Evolutionary conservation across 2,797 vertebrate genomes (phyloP).

Genomic region (Trichosurus vulpecula): DNA sequence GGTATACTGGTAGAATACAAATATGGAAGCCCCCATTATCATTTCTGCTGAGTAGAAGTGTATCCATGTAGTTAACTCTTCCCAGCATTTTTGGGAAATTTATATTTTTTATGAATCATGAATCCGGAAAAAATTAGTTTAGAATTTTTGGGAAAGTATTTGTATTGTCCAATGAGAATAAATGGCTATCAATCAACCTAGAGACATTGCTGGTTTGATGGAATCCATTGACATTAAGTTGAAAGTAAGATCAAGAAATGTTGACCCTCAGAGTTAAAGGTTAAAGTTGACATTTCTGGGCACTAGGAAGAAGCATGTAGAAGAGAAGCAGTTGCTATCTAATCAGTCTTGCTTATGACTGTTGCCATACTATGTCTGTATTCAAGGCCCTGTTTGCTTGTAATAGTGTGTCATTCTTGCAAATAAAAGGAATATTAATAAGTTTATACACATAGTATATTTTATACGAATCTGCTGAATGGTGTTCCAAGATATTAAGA

Average conservation of each 20-base stretch:
- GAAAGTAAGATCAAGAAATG: not conserved
- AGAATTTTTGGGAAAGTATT: not conserved
- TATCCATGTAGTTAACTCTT: not conserved
- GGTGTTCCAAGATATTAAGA: not conserved
- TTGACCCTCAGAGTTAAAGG: not conserved
- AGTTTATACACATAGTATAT: not conserved
- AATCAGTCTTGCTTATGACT: not conserved
- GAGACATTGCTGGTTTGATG: not conserved
- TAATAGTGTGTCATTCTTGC: not conserved
- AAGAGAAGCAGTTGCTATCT: not conserved
- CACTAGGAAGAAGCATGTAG: not conserved
- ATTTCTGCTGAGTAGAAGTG: not conserved
- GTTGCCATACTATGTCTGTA: not conserved
- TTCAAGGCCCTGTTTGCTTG: not conserved
- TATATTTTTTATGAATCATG: not conserved
- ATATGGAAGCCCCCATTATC: not conserved
- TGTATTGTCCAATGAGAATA: not conserved
- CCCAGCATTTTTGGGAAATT: not conserved
- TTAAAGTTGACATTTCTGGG: not conserved
- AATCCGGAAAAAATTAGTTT: not conserved
- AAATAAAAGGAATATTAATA: not conserved
- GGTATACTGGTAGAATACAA: not conserved
- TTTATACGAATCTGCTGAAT: not conserved
- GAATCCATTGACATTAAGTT: not conserved
- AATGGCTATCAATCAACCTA: not conserved